Evolutionary conservation across 2,888 invertebrate species (phyloP), one percentile per base, ranked within the genome.

Genomic region (Epinotia nisella): DNA sequence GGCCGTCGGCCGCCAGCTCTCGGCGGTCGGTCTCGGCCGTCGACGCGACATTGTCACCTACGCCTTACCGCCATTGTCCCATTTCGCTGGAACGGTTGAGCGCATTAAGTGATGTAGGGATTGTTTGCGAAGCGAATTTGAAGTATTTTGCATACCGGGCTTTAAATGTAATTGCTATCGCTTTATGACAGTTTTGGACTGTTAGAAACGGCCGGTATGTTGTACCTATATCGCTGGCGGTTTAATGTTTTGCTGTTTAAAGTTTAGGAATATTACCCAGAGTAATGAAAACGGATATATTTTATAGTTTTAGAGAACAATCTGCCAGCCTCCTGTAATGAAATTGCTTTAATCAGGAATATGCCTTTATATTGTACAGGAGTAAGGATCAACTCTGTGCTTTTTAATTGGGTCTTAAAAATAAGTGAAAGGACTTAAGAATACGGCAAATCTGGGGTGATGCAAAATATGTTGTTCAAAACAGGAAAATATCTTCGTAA

Each of bases 41-140:
- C 59, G 21, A 51, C 49, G 49, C 64, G 64, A 62, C 70, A 49
- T 71, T 71, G 53, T 65, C 71, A 65, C 65, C 65, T 71, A 64
- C 49, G 58, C 49, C 64, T 64, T 58, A 61, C 59, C 24, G 64
- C 21, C 39, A 59, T 59, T 56, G 65, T 59, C 17, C 39, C 53
- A 39, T 39, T 58, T 21, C 56, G 21, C 49, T 3, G 49, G 49
- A n/a, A 17, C 64, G 56, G 56, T 21, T 56, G 56, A 56, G 45
- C 45, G 64, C 17, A 59, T 60, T 60, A 51, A 69, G 49, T 19
- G 68, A 69, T 41, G 53, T 53, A 41, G 51, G 60, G 59, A 35
- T 58, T 61, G 55, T 70, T 65, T 60, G 66, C 13, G 24, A 29
- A 49, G 56, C 29, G 53, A 60, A 51, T 60, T 55, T 60, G 24